These are phyloP conservation scores for Ammodytes dubius DNA, from an alignment of 2,113 vertebrate genomes.

Conservation along the genomic window DNA sequence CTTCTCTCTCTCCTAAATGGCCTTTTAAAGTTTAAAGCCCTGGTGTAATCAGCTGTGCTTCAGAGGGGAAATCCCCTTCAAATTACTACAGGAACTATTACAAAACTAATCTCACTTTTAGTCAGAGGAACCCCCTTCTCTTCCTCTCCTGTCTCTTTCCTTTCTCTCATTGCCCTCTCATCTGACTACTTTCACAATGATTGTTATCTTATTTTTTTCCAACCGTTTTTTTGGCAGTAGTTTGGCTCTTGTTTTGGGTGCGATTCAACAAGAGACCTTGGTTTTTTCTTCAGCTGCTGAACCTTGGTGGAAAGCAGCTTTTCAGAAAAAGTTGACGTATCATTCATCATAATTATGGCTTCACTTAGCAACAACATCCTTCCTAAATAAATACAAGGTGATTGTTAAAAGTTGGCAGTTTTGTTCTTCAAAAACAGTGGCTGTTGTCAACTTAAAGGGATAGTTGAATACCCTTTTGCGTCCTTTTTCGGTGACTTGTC, in stretches of 20 bases:
- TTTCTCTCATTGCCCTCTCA: conserved; percentile 1
- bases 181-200: background rate
- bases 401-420: background rate
- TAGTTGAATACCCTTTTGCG: too few relatives aligned
- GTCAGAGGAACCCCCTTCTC: conserved; percentile 29
- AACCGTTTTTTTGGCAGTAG: background rate
- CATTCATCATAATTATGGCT: conserved; percentile 5
- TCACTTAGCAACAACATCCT: background rate
- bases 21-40: conserved; percentile 67
- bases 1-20: conserved; percentile 15
- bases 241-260: background rate
- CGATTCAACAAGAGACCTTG: background rate
- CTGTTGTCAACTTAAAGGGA: background rate
- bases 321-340: background rate
- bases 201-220: background rate
- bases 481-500: too few relatives aligned
- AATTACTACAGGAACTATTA: conserved; percentile 69
- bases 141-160: conserved; percentile 5
- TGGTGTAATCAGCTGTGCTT: conserved; percentile 70
- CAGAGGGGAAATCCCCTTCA: conserved; percentile 73
- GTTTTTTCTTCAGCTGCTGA: background rate
- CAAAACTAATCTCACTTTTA: conserved; percentile 57
- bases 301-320: background rate
- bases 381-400: too few relatives aligned
- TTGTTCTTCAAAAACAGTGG: background rate